phyloP scores from a whole-genome alignment of 2,797 vertebrate species.

The Cephalopachus bancanus region DNA sequence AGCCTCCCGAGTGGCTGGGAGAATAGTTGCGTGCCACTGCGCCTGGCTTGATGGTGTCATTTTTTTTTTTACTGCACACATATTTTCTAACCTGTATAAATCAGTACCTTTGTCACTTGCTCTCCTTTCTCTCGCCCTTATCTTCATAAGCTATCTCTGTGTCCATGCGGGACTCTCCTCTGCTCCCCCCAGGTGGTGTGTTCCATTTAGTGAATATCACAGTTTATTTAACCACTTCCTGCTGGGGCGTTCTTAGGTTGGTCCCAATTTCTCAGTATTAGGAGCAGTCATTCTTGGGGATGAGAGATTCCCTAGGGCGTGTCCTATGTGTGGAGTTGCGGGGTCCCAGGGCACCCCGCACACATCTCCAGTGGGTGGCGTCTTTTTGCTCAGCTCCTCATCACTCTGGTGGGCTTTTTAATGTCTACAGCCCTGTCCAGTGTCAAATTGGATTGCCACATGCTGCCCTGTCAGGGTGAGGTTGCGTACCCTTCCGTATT shows the following conservation, averaged over 20 bases:
- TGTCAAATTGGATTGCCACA: not conserved
- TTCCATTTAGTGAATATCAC: not conserved
- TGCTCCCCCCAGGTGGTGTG: too few relatives aligned
- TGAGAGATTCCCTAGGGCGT: not conserved
- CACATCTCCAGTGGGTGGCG: not conserved
- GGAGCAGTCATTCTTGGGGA: not conserved
- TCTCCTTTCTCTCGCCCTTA: not conserved
- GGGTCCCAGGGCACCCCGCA: not conserved
- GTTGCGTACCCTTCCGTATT: not conserved
- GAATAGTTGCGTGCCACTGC: not conserved
- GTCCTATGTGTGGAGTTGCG: not conserved
- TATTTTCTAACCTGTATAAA: not conserved
- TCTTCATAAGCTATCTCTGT: not conserved
- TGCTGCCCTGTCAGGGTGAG: not conserved
- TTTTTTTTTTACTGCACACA: not conserved
- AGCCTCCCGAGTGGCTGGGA: not conserved
- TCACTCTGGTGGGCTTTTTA: not conserved
- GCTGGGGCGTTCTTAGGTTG: not conserved
- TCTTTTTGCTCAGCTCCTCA: not conserved
- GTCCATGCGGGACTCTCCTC: not conserved
- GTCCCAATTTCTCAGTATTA: not conserved
- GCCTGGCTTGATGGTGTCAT: not conserved
- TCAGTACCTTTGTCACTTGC: not conserved
- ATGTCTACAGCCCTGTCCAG: not conserved
- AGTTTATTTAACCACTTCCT: not conserved